Base-by-base conservation (phyloP, 2,113 vertebrate species). In the Cepphus grylle region DNA sequence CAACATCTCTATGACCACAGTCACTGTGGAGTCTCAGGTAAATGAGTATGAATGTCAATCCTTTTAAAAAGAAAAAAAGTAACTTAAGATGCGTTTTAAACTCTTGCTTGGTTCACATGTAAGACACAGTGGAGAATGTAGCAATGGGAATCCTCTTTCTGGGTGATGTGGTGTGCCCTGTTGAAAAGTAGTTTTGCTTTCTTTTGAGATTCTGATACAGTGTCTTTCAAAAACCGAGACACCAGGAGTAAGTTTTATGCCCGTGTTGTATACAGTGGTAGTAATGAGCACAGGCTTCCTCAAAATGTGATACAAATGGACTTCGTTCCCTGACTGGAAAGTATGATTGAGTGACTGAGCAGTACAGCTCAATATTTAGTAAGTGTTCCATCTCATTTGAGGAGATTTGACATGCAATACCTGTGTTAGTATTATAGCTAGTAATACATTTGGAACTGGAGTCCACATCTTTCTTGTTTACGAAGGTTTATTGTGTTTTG, bases 1-100 rank as follows among this genome's bases (percentile, higher is more conserved):
- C 98, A 98, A 66, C 98, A 99, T 95, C 98, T 98, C 43, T 99
- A 98, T 98, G 98, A 98, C 98, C 98, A 99, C 94, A 98, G 98
- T 97, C 98, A 98, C 96, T 99, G 99, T 97, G 99, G 99, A 97
- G 98, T 99, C 98, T 99, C 99, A 98, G 99, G 99, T 99, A 98
- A 98, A 98, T 98, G 85, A 88, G 70, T 71, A 38, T 85, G 27
- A 81, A 27, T 58, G 79, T 96, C 3, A 88, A 62, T 87, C 12
- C 4, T 94, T 85, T 53, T 29, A 50, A 63, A 66, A 55, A 55
- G 40, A 66, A 63, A 71, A 71, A 3, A 21, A 11, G 0, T 23
- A 70, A 49, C 20, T 73, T 61, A 49, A 61, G 20, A 47, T 59
- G 7, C 76, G 9, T 79, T 89, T 87, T 79, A 47, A 90, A 49